Conservation (phyloP, 2,113 vertebrate species). For the Psittacula cyanocephala region DNA sequence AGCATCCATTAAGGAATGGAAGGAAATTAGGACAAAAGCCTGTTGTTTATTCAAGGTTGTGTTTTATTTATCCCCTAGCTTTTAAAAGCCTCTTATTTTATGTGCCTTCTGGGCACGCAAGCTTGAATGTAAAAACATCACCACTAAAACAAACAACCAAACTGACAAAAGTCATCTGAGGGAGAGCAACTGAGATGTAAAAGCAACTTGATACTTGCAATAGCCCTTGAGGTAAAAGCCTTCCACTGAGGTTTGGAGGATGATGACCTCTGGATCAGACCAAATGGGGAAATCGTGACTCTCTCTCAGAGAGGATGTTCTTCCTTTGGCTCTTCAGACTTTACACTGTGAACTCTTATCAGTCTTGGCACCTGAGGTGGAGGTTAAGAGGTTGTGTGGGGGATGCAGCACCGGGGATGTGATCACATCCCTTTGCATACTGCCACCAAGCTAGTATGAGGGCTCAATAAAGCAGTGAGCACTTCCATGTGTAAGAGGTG, state of each 20-base stretch:
- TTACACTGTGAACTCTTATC: background rate
- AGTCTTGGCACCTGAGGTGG: background rate
- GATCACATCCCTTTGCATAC: background rate
- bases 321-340: background rate
- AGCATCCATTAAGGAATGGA: constrained; percentile 67
- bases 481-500: background rate
- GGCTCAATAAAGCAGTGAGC: background rate
- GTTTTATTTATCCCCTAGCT: constrained; percentile 60
- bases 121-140: constrained; percentile 45
- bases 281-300: background rate
- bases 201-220: background rate
- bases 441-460: background rate
- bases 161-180: constrained; percentile 34
- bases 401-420: background rate
- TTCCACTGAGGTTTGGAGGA: background rate
- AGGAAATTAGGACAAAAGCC: constrained; percentile 65
- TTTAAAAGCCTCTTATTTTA: constrained; percentile 60
- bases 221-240: background rate
- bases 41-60: constrained; percentile 56
- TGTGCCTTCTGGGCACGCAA: constrained; percentile 37
- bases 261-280: background rate
- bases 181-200: constrained; percentile 40
- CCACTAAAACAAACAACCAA: constrained; percentile 55
- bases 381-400: background rate
- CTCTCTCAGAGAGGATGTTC: background rate